Evolutionary conservation across 2,888 invertebrate genomes (phyloP), one percentile per base, ranked within the genome.

Genomic region (Gymnocheta viridis): DNA sequence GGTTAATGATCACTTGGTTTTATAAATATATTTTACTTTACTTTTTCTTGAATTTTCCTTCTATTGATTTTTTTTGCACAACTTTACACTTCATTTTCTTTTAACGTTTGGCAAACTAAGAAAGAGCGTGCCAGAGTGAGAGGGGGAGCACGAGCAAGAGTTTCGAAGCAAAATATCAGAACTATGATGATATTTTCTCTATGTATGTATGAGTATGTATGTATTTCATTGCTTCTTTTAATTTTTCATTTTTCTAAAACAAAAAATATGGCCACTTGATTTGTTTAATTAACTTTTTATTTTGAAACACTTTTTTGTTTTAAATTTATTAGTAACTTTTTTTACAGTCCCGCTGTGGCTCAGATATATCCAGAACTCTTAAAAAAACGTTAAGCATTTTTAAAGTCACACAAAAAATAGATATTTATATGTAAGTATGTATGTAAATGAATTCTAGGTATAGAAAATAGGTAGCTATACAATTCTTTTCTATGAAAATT

Each of bases 1-100:
- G 81, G 84, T 84, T 84, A 84, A 84, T 84, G 81, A 84, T 84
- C 84, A 84, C 76, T 79, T 66, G 60, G 73, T 77, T 73, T 80
- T 70, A 70, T 67, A 81, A 58, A 74, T 62, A 54, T 27, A 17
- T 81, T 74, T 81, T 72, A 35, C 32, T 58, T 41, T 32, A 38
- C 32, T 67, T 70, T 67, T 76, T 74, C 74, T 82, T 73, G 22
- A 69, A 73, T 64, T 78, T 82, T 78, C 58, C 44, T 77, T 72
- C 41, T 73, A 78, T 60, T 47, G 35, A 47, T 81, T 64, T 74
- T n/a, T 62, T 81, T 74, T 67, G 79, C 79, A 64, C 58, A 67
- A 81, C 54, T 74, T 81, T 54, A 69, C 74, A 81, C 62, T 76
- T 81, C 22, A 74, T 74, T 82, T 76, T 81, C 67, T 69, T 54